Evolutionary conservation across 2,888 invertebrate genomes (phyloP).

Genomic region (Dasypolia templi): DNA sequence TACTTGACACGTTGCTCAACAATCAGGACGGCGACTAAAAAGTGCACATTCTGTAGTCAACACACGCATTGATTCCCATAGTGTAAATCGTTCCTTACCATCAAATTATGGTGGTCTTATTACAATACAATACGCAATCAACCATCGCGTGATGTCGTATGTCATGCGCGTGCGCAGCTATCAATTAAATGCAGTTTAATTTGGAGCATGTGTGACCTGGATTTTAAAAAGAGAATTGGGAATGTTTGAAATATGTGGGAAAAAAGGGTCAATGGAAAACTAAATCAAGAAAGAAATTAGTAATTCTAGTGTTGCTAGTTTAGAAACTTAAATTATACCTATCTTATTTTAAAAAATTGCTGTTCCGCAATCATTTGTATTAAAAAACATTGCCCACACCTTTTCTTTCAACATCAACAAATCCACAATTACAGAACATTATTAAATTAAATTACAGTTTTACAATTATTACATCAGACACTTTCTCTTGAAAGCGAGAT

Average conservation of each 20-base stretch:
- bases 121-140: conserved; percentile 88
- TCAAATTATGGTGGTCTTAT: conserved; percentile 74
- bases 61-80: conserved; percentile 22
- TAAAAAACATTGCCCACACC: conserved; percentile 13
- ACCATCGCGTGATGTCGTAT: conserved; percentile 67
- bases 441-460: conserved; percentile 59
- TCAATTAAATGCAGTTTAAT: conserved; percentile 57
- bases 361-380: conserved; percentile 1
- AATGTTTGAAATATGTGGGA: neutral
- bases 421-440: conserved; percentile 49
- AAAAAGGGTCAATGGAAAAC: no score
- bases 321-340: neutral
- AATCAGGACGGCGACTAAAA: neutral
- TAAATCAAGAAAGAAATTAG: no score
- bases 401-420: conserved; percentile 25
- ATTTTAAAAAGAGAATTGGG: neutral
- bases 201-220: conserved; percentile 54
- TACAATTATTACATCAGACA: conserved; percentile 65
- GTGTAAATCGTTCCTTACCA: conserved; percentile 57
- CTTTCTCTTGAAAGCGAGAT: conserved; percentile 51
- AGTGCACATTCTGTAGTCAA: conserved; percentile 14
- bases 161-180: conserved; percentile 43
- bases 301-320: neutral
- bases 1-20: neutral
- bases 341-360: neutral